Percentiles rank a stretch among this genome's conserved stretches.
These are phyloP conservation scores for Neogale vison DNA, from an alignment of 2,113 vertebrate genomes.

Conservation along the genomic window DNA sequence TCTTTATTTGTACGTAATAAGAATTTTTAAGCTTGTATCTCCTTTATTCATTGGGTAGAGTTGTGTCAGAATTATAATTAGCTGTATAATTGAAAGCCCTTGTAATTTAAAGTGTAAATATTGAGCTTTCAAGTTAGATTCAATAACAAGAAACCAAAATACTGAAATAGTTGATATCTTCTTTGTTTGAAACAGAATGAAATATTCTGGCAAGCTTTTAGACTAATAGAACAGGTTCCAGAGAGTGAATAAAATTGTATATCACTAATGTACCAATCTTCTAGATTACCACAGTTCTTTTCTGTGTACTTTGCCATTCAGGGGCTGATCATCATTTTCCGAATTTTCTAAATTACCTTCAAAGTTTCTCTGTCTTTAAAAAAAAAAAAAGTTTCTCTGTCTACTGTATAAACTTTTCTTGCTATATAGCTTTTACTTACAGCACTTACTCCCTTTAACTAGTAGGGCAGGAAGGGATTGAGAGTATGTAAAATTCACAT, in stretches of 20 bases:
- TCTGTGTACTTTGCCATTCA: conserved; percentile 30
- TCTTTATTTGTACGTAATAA: conserved; percentile 1
- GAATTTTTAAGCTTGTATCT: conserved; percentile 12
- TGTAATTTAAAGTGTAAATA: conserved; percentile 53
- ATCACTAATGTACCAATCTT: not conserved
- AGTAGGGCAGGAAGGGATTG: not conserved
- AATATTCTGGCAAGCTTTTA: conserved; percentile 27
- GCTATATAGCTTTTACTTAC: not conserved
- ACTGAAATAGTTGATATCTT: not conserved
- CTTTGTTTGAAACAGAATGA: conserved; percentile 6
- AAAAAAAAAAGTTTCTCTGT: not conserved
- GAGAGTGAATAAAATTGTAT: conserved; percentile 22
- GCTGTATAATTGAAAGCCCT: not conserved
- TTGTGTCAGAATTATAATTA: conserved; percentile 33
- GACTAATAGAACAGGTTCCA: conserved; percentile 10
- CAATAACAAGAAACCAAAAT: conserved; percentile 20
- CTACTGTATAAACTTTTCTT: not conserved
- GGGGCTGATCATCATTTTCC: not conserved
- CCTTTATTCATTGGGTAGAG: not conserved
- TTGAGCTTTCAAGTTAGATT: conserved; percentile 41
- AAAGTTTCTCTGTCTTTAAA: not conserved
- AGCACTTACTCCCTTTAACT: not conserved
- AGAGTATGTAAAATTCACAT: not conserved
- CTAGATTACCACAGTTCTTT: not conserved
- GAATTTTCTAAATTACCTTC: conserved; percentile 39